phyloP scores from a whole-genome alignment of 2,113 vertebrate genomes.

The Archocentrus centrarchus region DNA sequence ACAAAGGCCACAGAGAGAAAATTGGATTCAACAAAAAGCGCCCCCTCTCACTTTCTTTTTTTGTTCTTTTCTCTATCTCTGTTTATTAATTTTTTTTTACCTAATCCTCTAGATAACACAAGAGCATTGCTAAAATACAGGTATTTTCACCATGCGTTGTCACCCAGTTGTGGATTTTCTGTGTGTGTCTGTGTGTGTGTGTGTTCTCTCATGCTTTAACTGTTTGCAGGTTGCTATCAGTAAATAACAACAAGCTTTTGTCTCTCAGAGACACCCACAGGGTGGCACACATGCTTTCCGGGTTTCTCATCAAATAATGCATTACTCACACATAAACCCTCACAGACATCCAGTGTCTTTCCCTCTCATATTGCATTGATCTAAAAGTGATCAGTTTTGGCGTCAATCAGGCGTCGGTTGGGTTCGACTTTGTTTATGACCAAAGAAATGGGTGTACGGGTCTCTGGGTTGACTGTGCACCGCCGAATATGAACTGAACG shows the following conservation, averaged over 20 bases:
- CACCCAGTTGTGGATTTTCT: slow-evolving; percentile 24
- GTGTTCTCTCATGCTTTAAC: neutral
- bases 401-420: slow-evolving; percentile 52
- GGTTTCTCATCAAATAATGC: slow-evolving; percentile 30
- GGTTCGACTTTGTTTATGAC: slow-evolving; percentile 45
- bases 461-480: slow-evolving; percentile 69
- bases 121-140: neutral
- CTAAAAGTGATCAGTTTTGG: slow-evolving; percentile 62
- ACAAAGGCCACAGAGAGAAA: slow-evolving; percentile 52
- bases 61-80: neutral
- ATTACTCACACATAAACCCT: slow-evolving; percentile 17
- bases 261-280: slow-evolving; percentile 30
- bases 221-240: slow-evolving; percentile 41
- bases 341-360: neutral
- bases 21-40: slow-evolving; percentile 39
- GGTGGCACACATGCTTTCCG: slow-evolving; percentile 21
- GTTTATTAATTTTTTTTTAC: neutral
- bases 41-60: neutral
- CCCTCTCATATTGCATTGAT: slow-evolving; percentile 58
- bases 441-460: slow-evolving; percentile 37
- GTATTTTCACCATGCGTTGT: slow-evolving; percentile 15
- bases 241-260: slow-evolving; percentile 53
- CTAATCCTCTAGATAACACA: slow-evolving; percentile 31
- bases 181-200: neutral
- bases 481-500: slow-evolving; percentile 61